Evolutionary conservation across 2,797 vertebrate genomes (phyloP).

Genomic region (Lithobates pipiens): DNA sequence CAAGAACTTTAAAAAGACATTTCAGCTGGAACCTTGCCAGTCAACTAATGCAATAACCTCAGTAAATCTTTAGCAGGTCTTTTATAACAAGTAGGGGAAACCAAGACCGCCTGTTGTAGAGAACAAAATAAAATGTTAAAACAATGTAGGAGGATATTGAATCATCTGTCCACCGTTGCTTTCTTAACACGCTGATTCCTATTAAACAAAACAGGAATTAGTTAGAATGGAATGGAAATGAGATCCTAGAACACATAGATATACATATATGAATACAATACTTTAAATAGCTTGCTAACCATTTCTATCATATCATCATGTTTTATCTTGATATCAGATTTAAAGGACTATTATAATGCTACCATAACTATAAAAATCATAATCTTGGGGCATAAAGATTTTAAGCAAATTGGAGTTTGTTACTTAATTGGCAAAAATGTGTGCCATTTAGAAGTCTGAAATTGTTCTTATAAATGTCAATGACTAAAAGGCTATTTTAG

Average conservation of each 20-base stretch:
- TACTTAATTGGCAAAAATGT: too few relatives aligned
- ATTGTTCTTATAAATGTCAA: too few relatives aligned
- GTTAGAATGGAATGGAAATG: background rate
- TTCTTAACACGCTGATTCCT: background rate
- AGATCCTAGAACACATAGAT: background rate
- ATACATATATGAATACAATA: background rate
- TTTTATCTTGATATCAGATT: background rate
- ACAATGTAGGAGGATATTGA: conserved; percentile 15
- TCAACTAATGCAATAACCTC: conserved; percentile 62
- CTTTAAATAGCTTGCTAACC: background rate
- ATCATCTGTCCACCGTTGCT: conserved; percentile 19
- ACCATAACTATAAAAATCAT: too few relatives aligned
- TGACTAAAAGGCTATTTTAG: too few relatives aligned
- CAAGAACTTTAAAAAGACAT: conserved; percentile 63
- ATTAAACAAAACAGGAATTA: background rate
- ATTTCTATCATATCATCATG: background rate
- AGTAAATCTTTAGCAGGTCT: conserved; percentile 57
- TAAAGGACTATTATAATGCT: too few relatives aligned
- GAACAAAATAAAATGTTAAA: conserved; percentile 48
- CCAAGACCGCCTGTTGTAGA: conserved; percentile 46
- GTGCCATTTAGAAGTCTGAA: too few relatives aligned
- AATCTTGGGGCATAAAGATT: too few relatives aligned
- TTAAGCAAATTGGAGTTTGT: too few relatives aligned
- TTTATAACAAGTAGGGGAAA: conserved; percentile 51
- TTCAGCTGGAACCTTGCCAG: conserved; percentile 59